Evolutionary conservation across 2,113 vertebrate species (phyloP), one percentile per base, ranked within the genome.

Genomic region (Vireo altiloquus): DNA sequence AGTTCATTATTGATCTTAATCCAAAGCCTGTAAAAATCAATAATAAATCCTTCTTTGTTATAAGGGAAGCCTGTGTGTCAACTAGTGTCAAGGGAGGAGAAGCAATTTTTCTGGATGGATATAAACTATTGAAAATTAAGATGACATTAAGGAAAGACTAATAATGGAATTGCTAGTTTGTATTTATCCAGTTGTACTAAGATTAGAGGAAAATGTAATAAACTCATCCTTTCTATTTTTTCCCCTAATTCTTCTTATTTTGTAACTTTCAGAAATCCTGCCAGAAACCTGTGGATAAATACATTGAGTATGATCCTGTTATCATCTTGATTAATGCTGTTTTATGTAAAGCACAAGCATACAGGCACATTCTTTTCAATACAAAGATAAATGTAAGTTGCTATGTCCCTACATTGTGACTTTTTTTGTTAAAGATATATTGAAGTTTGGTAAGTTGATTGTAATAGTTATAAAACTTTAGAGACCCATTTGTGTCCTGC

Each of bases 261-360:
- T 96, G 5, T 92, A 77, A 76, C 56, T 98, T 98, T 85, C 97
- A 99, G 99, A 98, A 98, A 84, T 99, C 98, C 25, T 99, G 99
- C 94, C 98, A 99, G 90, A 99, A 99, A 92, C 99, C 99, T 20
- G 99, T 99, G 95, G 99, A 99, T 97, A 99, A 99, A 96, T 99
- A 99, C 53, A 99, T 99, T 19, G 99, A 99, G 90, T 99, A 99
- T 96, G 99, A 99, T 96, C 99, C 99, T n/a, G 99, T 99, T 61
- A 99, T 99, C 86, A 99, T 99, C 95, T 97, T 99, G 89, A 99
- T 99, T 90, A 99, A 99, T 97, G 99, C 99, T 61, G 97, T 99
- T 96, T 96, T 99, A 89, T 99, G 99, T 96, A 99, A 99, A 98
- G 98, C 98, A 30, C 99, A 99, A 93, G 99, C 99, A 15, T 99